Base-by-base conservation (phyloP, 1,140 invertebrate genomes). In the Drosophila funebris region DNA sequence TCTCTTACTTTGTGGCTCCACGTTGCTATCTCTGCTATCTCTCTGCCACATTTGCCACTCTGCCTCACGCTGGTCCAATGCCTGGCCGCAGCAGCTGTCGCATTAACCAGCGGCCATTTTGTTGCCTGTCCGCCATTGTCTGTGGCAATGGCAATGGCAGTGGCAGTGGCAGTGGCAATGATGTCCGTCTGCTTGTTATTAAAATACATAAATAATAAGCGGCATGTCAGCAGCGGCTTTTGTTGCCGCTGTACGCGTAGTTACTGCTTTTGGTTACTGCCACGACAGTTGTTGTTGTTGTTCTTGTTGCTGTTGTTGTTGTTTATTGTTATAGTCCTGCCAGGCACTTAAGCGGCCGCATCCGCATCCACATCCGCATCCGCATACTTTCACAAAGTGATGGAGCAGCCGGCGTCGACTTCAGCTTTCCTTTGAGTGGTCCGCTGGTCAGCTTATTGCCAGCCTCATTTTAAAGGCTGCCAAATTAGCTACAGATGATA, bases 151-250 rank as follows among this genome's bases (percentile, higher is more conserved):
- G 64, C 68, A 44, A 58, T 52, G 76, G 39, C n/a, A n/a, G 61
- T 72, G 67, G 64, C 75, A 58, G 64, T 74, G 61, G 64, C 68
- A 44, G 53, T 52, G 76, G 39, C 62, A 62, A 57, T 56, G 68
- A 50, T 57, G 44, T 60, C 64, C 78, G 81, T 69, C 81, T 75
- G 82, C 67, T 73, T 87, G 83, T 87, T 87, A 87, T 87, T 87
- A 87, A 87, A 87, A 87, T 87, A 87, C 82, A 87, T 87, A 87
- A 87, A 87, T 87, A 87, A 87, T 87, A 87, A 87, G 83, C 82
- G 83, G 78, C 78, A 88, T 87, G 83, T 87, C 82, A 87, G 82
- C 78, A 80, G 82, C 82, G 83, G 82, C 82, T 87, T 88, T 87
- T 88, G 82, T 82, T 87, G 81, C 71, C 46, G 66, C 66, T 50